Conservation (phyloP, 2,888 invertebrate genomes). For the Cosmia pyralina region DNA sequence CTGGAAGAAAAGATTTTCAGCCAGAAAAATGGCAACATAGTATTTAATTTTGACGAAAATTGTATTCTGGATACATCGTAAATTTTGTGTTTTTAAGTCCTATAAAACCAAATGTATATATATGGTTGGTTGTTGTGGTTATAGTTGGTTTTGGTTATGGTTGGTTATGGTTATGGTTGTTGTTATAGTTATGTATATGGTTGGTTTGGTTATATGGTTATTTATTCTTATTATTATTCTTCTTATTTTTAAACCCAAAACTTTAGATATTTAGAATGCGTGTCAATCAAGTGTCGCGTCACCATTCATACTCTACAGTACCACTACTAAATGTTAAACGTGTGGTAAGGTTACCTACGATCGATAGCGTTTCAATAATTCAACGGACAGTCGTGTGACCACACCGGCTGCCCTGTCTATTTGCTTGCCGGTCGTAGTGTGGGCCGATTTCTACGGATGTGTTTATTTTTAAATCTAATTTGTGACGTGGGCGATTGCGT, state of each 20-base stretch:
- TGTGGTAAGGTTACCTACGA: constrained; percentile 22
- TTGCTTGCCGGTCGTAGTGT: constrained; percentile 1
- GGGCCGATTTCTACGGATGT: constrained; percentile 16
- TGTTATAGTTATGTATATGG: no score
- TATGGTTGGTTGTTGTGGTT: no score
- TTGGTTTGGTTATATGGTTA: no score
- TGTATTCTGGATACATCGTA: no score
- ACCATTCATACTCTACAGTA: not conserved
- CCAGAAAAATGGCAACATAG: not conserved
- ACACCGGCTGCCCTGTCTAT: constrained; percentile 20
- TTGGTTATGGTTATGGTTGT: no score
- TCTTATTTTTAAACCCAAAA: no score
- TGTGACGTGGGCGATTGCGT: not conserved
- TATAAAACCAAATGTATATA: no score
- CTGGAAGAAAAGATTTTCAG: not conserved
- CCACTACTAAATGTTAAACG: not conserved
- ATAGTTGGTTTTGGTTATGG: no score
- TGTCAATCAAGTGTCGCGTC: constrained; percentile 17
- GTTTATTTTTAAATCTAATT: constrained; percentile 29
- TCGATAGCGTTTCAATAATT: constrained; percentile 52
- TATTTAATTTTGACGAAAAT: no score
- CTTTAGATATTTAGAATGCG: not conserved
- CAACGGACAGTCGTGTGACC: constrained; percentile 39
- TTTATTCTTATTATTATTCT: no score
- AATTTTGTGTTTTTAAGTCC: no score